A percentile compares a stretch with the other conserved stretches of the same genome.
Conservation (phyloP, 2,888 invertebrate genomes). For the Lasioglossum leucozonium region DNA sequence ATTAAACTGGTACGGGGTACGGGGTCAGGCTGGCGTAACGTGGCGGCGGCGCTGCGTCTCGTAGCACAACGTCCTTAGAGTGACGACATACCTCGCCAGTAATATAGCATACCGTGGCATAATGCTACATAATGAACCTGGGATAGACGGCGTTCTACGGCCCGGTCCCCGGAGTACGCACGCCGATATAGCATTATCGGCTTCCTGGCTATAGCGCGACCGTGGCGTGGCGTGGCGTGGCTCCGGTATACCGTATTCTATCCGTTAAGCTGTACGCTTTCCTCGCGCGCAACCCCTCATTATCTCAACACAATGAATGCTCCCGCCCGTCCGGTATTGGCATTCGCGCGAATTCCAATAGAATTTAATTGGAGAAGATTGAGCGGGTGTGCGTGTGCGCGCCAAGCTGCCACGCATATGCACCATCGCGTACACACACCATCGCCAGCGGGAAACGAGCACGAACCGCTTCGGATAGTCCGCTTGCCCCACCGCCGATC, state of each 20-base stretch:
- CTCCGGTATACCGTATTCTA: constrained; percentile 66
- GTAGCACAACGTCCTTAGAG: constrained; percentile 33
- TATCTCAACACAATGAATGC: constrained; percentile 82
- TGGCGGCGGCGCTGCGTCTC: constrained; percentile 29
- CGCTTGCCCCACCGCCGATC: not conserved
- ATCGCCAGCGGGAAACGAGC: not conserved
- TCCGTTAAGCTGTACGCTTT: constrained; percentile 77
- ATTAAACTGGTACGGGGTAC: constrained; percentile 49
- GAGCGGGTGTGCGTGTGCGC: constrained; percentile 62
- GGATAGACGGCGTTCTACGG: constrained; percentile 34
- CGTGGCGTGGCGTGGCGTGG: constrained; percentile 44
- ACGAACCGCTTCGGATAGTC: not conserved
- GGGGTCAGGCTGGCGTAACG: constrained; percentile 24
- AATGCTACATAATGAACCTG: constrained; percentile 67
- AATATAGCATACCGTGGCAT: constrained; percentile 65
- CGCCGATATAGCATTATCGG: constrained; percentile 53
- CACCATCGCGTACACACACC: not conserved
- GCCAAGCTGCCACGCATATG: not conserved
- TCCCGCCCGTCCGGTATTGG: constrained; percentile 80
- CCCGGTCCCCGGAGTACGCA: constrained; percentile 45
- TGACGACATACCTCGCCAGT: constrained; percentile 46
- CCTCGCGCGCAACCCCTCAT: constrained; percentile 78
- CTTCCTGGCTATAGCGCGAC: constrained; percentile 32
- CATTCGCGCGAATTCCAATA: constrained; percentile 83
- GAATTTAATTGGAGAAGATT: constrained; percentile 83